Percentiles rank a stretch among this genome's conserved stretches.
Conservation (phyloP, 2,113 vertebrate species). For the Psilopsiagon aurifrons region DNA sequence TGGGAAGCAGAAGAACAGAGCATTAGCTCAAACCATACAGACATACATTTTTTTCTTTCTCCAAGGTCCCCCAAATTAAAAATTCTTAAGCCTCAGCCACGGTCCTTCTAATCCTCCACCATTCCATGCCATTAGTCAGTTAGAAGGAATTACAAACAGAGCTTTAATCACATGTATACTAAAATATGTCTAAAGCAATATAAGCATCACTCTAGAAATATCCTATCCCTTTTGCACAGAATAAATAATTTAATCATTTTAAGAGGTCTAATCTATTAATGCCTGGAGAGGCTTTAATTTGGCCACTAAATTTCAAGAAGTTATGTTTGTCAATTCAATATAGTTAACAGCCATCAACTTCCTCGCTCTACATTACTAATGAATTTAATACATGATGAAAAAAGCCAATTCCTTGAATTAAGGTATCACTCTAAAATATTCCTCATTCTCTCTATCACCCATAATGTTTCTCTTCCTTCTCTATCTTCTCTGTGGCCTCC, state of each 20-base stretch:
- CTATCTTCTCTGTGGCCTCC: neutral
- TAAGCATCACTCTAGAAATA: conserved; percentile 3
- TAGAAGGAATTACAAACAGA: neutral
- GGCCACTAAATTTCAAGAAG: conserved; percentile 47
- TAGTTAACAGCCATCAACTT: conserved; percentile 29
- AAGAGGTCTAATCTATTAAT: conserved; percentile 36
- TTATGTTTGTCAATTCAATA: conserved; percentile 18
- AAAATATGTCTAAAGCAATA: conserved; percentile 6
- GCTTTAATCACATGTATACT: neutral
- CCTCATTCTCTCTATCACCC: neutral
- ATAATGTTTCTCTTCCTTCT: neutral
- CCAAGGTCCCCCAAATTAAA: neutral
- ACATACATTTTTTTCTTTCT: neutral
- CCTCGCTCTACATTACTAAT: neutral
- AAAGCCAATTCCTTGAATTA: neutral
- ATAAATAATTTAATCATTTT: conserved; percentile 52
- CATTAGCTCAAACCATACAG: neutral
- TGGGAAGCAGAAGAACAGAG: neutral
- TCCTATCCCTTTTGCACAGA: neutral
- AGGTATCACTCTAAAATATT: neutral
- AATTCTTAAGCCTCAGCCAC: neutral
- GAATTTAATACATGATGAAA: conserved; percentile 8
- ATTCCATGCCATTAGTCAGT: neutral
- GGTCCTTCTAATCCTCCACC: neutral
- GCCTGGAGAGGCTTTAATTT: conserved; percentile 27